These are phyloP conservation scores for Neria commutata DNA, from an alignment of 2,888 invertebrate species.

Conservation along the genomic window DNA sequence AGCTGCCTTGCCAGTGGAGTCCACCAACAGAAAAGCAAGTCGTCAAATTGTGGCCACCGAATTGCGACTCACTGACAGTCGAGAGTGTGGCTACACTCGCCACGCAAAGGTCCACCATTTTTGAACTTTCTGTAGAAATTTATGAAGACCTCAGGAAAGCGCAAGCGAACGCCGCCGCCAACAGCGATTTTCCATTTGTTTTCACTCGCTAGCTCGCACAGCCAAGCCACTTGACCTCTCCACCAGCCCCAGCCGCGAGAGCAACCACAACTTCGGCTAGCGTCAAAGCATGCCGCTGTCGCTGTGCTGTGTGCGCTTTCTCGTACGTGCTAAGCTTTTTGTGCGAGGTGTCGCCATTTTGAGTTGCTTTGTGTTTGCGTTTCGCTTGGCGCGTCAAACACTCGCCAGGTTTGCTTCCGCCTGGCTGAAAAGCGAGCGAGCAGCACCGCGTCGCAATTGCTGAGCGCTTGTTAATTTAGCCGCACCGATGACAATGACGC, in stretches of 20 bases:
- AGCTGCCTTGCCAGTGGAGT: too few species aligned
- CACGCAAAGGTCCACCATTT: conserved; percentile 41
- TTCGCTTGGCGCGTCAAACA: not conserved
- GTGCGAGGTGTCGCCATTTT: conserved; percentile 1
- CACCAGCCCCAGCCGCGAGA: not conserved
- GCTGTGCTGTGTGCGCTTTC: not conserved
- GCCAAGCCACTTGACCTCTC: not conserved
- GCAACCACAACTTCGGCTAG: too few species aligned
- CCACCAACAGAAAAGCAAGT: too few species aligned
- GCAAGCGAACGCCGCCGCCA: conserved; percentile 18
- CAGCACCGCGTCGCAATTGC: conserved; percentile 30
- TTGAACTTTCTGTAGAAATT: conserved; percentile 46
- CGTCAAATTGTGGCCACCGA: too few species aligned
- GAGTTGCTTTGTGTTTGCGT: not conserved
- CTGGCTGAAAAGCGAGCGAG: not conserved
- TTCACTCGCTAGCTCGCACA: not conserved
- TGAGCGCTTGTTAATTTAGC: conserved; percentile 58
- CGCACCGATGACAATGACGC: conserved; percentile 48
- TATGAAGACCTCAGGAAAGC: conserved; percentile 53
- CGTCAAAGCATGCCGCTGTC: not conserved
- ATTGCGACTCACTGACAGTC: too few species aligned
- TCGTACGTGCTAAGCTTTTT: not conserved
- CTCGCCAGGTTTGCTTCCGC: not conserved
- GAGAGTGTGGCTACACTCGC: too few species aligned
- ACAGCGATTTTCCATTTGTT: not conserved